Evolutionary conservation across 2,113 vertebrate genomes (phyloP), one percentile per base, ranked within the genome.

Genomic region (Pterocles burchelli): DNA sequence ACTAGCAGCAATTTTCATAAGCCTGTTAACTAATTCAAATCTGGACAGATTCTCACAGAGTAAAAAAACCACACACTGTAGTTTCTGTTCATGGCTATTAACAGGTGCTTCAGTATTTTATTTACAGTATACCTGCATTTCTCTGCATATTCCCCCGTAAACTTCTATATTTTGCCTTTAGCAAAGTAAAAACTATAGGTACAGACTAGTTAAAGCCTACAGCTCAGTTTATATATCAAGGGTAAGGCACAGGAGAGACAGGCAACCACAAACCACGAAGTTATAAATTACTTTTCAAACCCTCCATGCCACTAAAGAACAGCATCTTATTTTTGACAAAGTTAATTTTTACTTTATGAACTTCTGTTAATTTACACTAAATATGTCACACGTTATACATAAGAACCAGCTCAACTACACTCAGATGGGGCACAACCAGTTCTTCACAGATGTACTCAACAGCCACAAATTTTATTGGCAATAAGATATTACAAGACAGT

Each of bases 1-100:
- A 46, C 45, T 22, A 48, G 83, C 21, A 26, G 55, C 38, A 78
- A 9, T 78, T 67, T 84, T 84, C 34, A n/a, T 68, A 85, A 59
- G 34, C 52, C 43, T 63, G 52, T 81, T 72, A 86, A 84, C 80
- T 34, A 80, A 90, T 71, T 48, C 68, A 66, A 55, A 89, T 54
- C 34, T 31, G 22, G 41, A 65, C 46, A 46, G 67, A 38, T 21
- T 46, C 43, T 67, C 31, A 18, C 3, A 34, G 66, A 36, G 22
- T 22, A 12, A 26, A 76, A n/a, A 66, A 17, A 12, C 0, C 43
- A 71, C 57, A 33, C 11, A 6, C 29, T 33, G 10, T 4, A 18
- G 14, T 25, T 91, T n/a, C n/a, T 66, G 33, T 25, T 51, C 59
- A 48, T 36, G 43, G 58, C n/a, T 71, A 41, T 6, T 26, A 0